These are phyloP conservation scores for Altica lythri DNA, from an alignment of 2,888 invertebrate genomes.

Conservation along the genomic window DNA sequence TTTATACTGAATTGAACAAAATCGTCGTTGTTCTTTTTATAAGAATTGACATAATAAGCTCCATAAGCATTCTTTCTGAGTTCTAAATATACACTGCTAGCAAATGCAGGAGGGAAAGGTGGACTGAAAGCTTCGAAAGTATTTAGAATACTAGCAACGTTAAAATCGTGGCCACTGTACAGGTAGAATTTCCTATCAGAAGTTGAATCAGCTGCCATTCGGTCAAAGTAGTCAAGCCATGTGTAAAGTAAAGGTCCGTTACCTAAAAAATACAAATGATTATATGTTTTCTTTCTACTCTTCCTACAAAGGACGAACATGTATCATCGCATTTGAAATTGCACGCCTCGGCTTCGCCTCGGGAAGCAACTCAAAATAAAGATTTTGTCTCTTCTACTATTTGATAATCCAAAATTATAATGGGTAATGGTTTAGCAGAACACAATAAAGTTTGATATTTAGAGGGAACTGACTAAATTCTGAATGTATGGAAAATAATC, in stretches of 20 bases:
- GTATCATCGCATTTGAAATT: no score
- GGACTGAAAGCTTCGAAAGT: conserved; percentile 67
- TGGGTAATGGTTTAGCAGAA: no score
- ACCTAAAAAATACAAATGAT: conserved; percentile 9
- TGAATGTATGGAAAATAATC: no score
- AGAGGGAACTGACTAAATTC: no score
- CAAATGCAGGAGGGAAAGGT: conserved; percentile 65
- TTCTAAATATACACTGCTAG: conserved; percentile 72
- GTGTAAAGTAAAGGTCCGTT: conserved; percentile 4
- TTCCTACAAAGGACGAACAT: no score
- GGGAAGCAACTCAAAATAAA: no score
- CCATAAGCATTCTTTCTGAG: conserved; percentile 48
- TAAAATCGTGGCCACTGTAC: conserved; percentile 60
- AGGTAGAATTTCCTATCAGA: conserved; percentile 63
- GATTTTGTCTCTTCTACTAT: no score
- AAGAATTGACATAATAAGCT: conserved; percentile 16
- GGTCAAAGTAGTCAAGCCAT: conserved; percentile 9
- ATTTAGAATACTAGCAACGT: conserved; percentile 70
- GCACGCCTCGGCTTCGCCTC: no score
- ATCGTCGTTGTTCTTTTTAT: conserved; percentile 19
- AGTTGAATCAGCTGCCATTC: conserved; percentile 4
- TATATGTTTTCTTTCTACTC: no score
- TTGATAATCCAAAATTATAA: no score
- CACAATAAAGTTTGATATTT: no score
- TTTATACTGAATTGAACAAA: conserved; percentile 11